Conservation (phyloP, 2,888 invertebrate genomes). For the Heliconius charithonia region DNA sequence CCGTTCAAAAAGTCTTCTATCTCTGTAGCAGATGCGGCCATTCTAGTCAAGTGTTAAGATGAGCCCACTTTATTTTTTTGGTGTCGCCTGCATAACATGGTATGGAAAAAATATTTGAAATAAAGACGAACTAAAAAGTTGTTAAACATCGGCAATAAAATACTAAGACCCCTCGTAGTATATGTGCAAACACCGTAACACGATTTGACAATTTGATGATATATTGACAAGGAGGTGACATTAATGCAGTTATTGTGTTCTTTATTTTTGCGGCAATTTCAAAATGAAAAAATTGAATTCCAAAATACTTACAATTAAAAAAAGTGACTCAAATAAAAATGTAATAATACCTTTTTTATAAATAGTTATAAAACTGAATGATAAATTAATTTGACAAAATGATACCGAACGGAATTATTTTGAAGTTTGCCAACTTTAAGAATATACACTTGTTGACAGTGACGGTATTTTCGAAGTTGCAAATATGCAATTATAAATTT, state of each 20-base stretch:
- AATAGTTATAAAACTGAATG: neutral
- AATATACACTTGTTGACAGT: neutral
- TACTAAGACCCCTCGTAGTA: constrained; percentile 54
- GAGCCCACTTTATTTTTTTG: constrained; percentile 65
- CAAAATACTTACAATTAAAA: neutral
- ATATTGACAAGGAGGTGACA: constrained; percentile 32
- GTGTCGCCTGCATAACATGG: constrained; percentile 66
- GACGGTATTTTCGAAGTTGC: neutral
- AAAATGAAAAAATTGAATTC: neutral
- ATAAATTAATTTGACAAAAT: neutral
- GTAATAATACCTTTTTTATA: neutral
- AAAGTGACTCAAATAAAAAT: neutral
- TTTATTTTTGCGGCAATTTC: neutral
- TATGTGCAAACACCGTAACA: constrained; percentile 54
- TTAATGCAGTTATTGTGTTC: neutral
- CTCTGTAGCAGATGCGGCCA: constrained; percentile 87
- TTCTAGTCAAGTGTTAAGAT: constrained; percentile 75
- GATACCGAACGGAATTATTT: neutral
- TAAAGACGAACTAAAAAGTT: constrained; percentile 56
- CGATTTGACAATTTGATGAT: constrained; percentile 45
- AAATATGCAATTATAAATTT: neutral
- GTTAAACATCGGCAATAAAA: constrained; percentile 69
- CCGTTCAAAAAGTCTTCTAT: constrained; percentile 93
- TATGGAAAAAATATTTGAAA: constrained; percentile 62
- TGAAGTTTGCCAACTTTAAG: neutral